Evolutionary conservation across 1,140 invertebrate species (phyloP), one percentile per base, ranked within the genome.

Genomic region (Propsilocerus akamusi): DNA sequence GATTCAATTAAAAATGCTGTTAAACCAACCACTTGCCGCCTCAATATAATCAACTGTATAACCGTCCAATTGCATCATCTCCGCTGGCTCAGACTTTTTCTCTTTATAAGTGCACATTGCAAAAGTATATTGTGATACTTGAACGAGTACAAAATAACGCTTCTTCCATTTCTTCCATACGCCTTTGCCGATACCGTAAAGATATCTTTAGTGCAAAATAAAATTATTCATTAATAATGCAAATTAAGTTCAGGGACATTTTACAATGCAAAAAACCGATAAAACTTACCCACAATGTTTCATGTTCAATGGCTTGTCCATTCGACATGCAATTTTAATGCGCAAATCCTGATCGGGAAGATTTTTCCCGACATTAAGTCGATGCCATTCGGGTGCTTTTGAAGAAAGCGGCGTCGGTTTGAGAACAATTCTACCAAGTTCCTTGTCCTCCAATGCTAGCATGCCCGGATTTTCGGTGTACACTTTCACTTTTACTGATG

Each of bases 121-220:
- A 75, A 99, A 99, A 26, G 95, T 98, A 68, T 99, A 99, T 72
- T 99, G 97, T 32, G 94, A 98, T 14, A 97, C 93, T 77, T 99
- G 96, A 32, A 99, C 95, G 49, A 99, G 70, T 52, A 97, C 92
- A 76, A 92, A 97, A 69, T 98, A 99, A 52, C 97, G 75, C 61
- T 90, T 89, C 69, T 99, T 99, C 94, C 95, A 99, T 66, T 99
- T 99, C 63, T 97, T 96, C 96, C 96, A 99, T 1, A 97, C 91
- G 51, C 83, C 87, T 73, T 97, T 97, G 23, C 96, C 96, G 57
- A 93, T 74, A 6, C 87, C 90, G 68, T 91, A 97, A 22, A 97
- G 72, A 65, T 94, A 84, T 11, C 89, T 92, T n/a, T n/a, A n/a
- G n/a, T n/a, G n/a, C n/a, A 61, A 62, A 77, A 59, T 49, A 48